These are phyloP conservation scores for Eurytoma adleriae DNA, from an alignment of 2,888 invertebrate species.

Conservation along the genomic window DNA sequence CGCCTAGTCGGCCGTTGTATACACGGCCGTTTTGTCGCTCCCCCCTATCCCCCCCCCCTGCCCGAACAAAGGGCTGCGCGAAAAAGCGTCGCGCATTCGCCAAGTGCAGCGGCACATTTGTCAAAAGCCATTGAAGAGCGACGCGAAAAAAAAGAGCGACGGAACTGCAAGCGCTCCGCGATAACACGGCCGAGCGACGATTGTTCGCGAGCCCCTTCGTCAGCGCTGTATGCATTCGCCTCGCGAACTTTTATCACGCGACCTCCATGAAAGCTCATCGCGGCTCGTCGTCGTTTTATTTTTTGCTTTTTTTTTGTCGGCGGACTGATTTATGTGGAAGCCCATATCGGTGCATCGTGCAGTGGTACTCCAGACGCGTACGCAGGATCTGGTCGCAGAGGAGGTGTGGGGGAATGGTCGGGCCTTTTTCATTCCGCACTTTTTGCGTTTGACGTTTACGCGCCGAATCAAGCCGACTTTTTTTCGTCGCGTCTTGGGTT, in stretches of 20 bases:
- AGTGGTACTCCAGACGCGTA: slow-evolving; percentile 31
- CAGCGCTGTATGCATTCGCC: neutral
- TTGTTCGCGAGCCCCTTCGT: neutral
- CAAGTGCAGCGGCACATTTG: slow-evolving; percentile 67
- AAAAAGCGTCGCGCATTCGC: slow-evolving; percentile 37
- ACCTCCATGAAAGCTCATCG: slow-evolving; percentile 52
- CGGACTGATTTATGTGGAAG: slow-evolving; percentile 40
- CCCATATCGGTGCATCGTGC: slow-evolving; percentile 25
- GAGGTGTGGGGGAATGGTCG: too few species aligned
- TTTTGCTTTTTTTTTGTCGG: slow-evolving; percentile 14
- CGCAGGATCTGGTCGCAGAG: neutral
- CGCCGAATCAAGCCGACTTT: neutral
- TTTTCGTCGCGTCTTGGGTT: slow-evolving; percentile 8
- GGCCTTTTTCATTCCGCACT: too few species aligned
- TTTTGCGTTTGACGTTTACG: slow-evolving; percentile 43
- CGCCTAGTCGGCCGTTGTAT: slow-evolving; percentile 30
- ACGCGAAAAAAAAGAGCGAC: neutral
- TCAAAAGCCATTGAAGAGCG: slow-evolving; percentile 72
- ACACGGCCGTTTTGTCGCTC: slow-evolving; percentile 29
- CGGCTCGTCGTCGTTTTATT: neutral
- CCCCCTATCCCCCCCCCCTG: neutral
- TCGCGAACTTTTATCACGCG: slow-evolving; percentile 58
- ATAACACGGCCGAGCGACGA: slow-evolving; percentile 2
- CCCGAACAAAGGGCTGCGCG: neutral
- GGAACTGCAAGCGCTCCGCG: slow-evolving; percentile 26